Base-by-base conservation (phyloP, 2,113 vertebrate species). In the Plectropomus leopardus region DNA sequence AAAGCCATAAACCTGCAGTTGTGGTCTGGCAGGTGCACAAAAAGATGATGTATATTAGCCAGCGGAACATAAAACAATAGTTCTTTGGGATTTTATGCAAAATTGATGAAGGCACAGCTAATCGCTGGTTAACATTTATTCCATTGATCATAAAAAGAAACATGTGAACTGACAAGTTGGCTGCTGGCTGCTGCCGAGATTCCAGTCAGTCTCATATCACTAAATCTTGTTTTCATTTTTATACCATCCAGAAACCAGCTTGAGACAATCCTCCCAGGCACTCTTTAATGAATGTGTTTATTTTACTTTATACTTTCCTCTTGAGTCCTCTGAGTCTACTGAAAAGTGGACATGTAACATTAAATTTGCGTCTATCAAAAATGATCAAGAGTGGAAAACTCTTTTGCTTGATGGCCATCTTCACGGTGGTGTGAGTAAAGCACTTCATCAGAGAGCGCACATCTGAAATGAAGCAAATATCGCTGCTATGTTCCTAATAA, bases 91-190 rank as follows among this genome's bases (percentile, higher is more conserved):
- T 70, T 69, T 83, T 77, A 72, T 86, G 86, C 78, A 80, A 87
- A 85, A 85, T 75, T 85, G 76, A 79, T 84, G 63, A 89, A 85
- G 74, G 65, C 47, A 60, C 64, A 80, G 70, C 78, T 87, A 90
- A 88, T 89, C 74, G 75, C 77, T 32, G 64, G 76, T 76, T 85
- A 86, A 88, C 82, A 88, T 80, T 74, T 81, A 87, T 50, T 76
- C 79, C 86, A 93, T 80, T 91, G 86, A 93, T 93, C 88, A 91
- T 92, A 86, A 90, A 90, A 76, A 82, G 78, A 91, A 82, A 89
- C 81, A 88, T 54, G 40, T 71, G 66, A 90, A 80, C 60, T 54
- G 80, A 84, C 73, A 92, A 50, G 74, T 84, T 91, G 63, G 86
- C 79, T 42, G 70, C 77, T 55, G 51, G 44, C 78, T 72, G 63